Percentiles rank a stretch among this genome's conserved stretches.
These are phyloP conservation scores for Macrophya annulata DNA, from an alignment of 2,888 invertebrate genomes.

Conservation along the genomic window DNA sequence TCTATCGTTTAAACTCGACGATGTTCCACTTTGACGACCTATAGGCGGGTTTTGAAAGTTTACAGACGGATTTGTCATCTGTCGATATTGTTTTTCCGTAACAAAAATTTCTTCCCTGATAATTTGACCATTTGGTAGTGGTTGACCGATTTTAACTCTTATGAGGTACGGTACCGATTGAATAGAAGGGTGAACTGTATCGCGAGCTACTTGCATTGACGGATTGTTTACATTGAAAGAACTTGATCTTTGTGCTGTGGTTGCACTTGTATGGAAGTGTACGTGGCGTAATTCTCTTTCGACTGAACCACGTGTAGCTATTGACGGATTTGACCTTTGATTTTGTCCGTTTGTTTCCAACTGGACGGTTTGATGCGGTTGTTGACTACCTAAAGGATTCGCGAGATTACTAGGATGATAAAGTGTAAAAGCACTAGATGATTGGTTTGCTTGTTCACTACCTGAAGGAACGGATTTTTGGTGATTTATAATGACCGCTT, in stretches of 20 bases:
- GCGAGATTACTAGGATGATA: no score
- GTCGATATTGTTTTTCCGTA: no score
- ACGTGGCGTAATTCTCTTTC: conserved; percentile 27
- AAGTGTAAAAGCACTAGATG: conserved; percentile 28
- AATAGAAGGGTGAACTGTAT: neutral
- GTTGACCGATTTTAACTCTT: no score
- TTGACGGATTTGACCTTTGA: conserved; percentile 1
- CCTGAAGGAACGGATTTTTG: neutral
- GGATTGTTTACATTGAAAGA: neutral
- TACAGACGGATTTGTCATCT: no score
- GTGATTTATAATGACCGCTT: neutral
- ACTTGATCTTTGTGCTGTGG: neutral
- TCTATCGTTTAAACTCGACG: neutral
- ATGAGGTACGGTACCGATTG: neutral
- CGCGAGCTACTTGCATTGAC: neutral
- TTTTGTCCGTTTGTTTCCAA: neutral
- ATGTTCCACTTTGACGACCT: neutral
- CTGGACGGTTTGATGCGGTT: no score
- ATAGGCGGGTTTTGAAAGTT: no score
- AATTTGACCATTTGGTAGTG: no score
- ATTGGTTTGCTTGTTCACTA: neutral
- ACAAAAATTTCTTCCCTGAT: no score
- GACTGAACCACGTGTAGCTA: neutral
- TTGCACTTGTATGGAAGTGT: neutral
- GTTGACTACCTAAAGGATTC: neutral